Percentiles rank a stretch among this genome's conserved stretches.
Conservation (phyloP, 2,113 vertebrate genomes). For the Aphelocoma coerulescens region DNA sequence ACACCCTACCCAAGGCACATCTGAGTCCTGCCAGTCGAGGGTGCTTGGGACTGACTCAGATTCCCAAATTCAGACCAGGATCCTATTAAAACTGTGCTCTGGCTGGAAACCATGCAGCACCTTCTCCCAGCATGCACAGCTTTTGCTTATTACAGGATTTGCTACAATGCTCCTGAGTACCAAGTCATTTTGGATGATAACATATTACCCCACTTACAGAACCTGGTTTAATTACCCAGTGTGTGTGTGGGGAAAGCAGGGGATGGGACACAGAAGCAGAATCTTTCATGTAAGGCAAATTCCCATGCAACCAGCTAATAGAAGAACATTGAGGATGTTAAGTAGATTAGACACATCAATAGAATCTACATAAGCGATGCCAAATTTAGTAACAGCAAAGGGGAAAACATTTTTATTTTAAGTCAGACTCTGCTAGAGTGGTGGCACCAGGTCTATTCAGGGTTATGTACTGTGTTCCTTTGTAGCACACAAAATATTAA, state of each 20-base stretch:
- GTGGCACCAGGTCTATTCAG: neutral
- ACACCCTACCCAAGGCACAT: neutral
- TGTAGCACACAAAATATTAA: neutral
- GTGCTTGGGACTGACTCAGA: neutral
- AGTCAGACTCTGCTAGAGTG: neutral
- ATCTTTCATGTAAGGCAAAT: constrained; percentile 22
- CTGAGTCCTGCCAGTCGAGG: neutral
- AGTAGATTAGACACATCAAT: constrained; percentile 64
- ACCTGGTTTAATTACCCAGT: constrained; percentile 9
- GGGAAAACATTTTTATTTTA: constrained; percentile 49
- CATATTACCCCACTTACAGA: neutral
- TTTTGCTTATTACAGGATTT: neutral
- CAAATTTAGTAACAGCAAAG: constrained; percentile 45
- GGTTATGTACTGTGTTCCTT: neutral
- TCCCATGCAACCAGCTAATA: constrained; percentile 47
- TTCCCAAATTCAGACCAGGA: neutral
- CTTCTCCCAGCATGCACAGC: neutral
- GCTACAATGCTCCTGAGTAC: neutral
- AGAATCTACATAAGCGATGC: constrained; percentile 53
- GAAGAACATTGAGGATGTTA: constrained; percentile 20
- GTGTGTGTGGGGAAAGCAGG: neutral
- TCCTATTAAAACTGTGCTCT: neutral
- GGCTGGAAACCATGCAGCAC: neutral
- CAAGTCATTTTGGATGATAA: neutral
- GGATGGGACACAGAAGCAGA: neutral